Conservation (phyloP, 2,888 invertebrate species). For the Smittia sp. region DNA sequence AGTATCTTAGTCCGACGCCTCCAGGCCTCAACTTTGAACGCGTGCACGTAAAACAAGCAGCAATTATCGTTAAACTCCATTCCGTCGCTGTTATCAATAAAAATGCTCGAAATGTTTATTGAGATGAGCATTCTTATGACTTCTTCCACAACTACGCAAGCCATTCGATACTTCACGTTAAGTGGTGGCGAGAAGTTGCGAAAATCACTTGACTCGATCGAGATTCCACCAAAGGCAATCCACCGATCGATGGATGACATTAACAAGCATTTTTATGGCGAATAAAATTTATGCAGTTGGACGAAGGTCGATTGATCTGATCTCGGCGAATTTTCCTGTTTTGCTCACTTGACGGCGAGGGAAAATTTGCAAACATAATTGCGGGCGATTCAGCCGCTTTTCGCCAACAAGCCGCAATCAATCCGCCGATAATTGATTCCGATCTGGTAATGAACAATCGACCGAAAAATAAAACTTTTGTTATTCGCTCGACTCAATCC, state of each 20-base stretch:
- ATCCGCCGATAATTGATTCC: background rate
- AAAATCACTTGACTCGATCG: background rate
- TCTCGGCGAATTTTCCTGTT: background rate
- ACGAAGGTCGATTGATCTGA: background rate
- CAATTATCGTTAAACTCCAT: constrained; percentile 4
- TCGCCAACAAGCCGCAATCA: background rate
- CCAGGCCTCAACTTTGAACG: constrained; percentile 9
- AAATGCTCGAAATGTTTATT: background rate
- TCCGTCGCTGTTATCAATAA: background rate
- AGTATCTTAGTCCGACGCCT: constrained; percentile 9
- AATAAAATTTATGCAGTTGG: background rate
- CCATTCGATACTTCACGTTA: background rate
- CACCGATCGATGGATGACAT: background rate
- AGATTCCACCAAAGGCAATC: background rate
- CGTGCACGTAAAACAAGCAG: constrained; percentile 19
- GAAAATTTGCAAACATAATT: constrained; percentile 2
- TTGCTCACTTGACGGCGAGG: too few species aligned
- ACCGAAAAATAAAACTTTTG: background rate
- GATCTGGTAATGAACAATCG: background rate
- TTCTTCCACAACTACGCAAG: background rate
- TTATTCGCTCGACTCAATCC: background rate
- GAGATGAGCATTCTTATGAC: background rate
- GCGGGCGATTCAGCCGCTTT: background rate
- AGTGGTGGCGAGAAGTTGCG: background rate
- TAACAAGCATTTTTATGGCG: background rate